phyloP scores from a whole-genome alignment of 2,113 vertebrate genomes.

The Lepisosteus osseus region DNA sequence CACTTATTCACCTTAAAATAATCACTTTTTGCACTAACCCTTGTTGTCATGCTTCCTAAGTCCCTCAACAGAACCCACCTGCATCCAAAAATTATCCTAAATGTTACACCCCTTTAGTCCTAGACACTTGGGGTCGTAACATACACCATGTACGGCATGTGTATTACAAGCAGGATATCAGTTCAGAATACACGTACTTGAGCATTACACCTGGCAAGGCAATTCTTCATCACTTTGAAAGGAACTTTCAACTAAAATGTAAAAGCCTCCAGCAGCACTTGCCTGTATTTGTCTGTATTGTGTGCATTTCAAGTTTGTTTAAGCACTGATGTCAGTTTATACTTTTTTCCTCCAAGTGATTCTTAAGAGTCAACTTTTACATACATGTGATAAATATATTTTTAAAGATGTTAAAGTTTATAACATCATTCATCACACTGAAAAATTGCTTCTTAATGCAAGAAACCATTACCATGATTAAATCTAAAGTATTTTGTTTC shows the following conservation, averaged over 20 bases:
- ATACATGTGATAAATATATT: constrained; percentile 10
- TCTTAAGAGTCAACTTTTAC: constrained; percentile 2
- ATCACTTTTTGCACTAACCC: too few relatives aligned
- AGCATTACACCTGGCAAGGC: constrained; percentile 8
- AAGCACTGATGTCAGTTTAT: constrained; percentile 19
- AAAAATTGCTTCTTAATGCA: too few relatives aligned
- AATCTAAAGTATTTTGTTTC: too few relatives aligned
- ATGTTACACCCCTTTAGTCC: too few relatives aligned
- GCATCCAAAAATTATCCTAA: too few relatives aligned
- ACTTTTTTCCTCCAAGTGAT: neutral
- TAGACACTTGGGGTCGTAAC: too few relatives aligned
- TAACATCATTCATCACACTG: neutral
- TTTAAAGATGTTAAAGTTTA: neutral
- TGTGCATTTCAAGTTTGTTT: neutral
- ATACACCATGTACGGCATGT: too few relatives aligned
- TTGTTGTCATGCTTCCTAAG: too few relatives aligned
- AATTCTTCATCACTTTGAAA: constrained; percentile 2
- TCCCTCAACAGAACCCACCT: too few relatives aligned
- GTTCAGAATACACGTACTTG: too few relatives aligned
- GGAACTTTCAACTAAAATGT: constrained; percentile 3
- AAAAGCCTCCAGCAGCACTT: constrained; percentile 1
- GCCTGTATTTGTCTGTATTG: neutral
- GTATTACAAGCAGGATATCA: neutral
- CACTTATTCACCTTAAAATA: too few relatives aligned
- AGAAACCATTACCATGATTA: too few relatives aligned